Evolutionary conservation across 2,113 vertebrate genomes (phyloP).

Genomic region (Mastomys natalensis): DNA sequence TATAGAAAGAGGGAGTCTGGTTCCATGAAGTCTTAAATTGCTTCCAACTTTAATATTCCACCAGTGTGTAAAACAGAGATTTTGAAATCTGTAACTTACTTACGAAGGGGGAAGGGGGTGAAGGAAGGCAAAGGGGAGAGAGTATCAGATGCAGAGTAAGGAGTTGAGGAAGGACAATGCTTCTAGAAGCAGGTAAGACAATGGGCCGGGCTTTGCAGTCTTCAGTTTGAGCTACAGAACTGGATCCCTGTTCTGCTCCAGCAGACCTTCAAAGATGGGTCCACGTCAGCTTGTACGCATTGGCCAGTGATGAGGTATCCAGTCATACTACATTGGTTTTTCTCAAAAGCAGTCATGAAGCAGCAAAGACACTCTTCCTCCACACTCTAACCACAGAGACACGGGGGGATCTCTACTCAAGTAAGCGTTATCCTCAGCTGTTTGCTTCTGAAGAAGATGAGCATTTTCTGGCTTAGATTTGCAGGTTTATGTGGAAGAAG

Average conservation of each 20-base stretch:
- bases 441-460: conserved; percentile 57
- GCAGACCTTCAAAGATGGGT: not conserved
- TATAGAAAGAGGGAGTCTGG: not conserved
- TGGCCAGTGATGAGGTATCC: not conserved
- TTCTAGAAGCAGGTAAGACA: not conserved
- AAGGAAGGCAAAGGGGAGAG: not conserved
- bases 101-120: not conserved
- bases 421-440: conserved; percentile 37
- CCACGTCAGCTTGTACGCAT: rapidly evolving
- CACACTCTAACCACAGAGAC: not conserved
- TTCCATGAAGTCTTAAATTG: not conserved
- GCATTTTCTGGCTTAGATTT: conserved; percentile 81
- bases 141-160: too few relatives aligned
- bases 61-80: not conserved
- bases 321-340: not conserved
- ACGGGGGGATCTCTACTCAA: conserved; percentile 65
- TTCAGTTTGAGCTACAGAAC: not conserved
- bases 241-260: not conserved
- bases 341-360: not conserved
- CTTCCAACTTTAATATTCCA: conserved; percentile 47
- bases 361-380: not conserved
- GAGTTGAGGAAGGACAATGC: not conserved
- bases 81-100: not conserved
- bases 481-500: conserved; percentile 75
- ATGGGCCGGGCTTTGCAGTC: not conserved